Percentiles rank a stretch among this genome's conserved stretches.
These are phyloP conservation scores for Zingel zingel DNA, from an alignment of 2,113 vertebrate genomes.

Conservation along the genomic window DNA sequence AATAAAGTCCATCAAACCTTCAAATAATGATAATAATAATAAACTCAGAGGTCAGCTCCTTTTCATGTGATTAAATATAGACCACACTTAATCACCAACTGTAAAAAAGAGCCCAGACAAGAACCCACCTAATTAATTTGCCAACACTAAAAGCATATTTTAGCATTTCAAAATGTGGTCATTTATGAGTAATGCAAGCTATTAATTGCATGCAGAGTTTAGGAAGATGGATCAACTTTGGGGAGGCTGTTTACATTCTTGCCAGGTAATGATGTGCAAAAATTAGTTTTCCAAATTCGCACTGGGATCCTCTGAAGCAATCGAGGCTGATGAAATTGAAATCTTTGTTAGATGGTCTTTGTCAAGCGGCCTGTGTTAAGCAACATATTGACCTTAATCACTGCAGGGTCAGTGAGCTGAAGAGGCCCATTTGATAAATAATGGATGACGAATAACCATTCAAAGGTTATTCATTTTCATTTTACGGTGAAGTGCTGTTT, in stretches of 20 bases:
- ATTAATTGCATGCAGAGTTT: slow-evolving; percentile 49
- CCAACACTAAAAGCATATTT: slow-evolving; percentile 46
- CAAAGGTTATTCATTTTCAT: slow-evolving; percentile 81
- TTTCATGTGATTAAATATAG: slow-evolving; percentile 41
- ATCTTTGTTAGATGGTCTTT: slow-evolving; percentile 63
- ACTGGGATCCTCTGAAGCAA: slow-evolving; percentile 64
- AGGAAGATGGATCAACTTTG: slow-evolving; percentile 47
- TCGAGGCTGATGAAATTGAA: slow-evolving; percentile 78
- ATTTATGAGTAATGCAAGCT: slow-evolving; percentile 36
- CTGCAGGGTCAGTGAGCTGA: slow-evolving; percentile 74
- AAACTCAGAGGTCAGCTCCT: slow-evolving; percentile 33
- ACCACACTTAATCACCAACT: slow-evolving; percentile 18
- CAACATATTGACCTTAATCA: slow-evolving; percentile 76
- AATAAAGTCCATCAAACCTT: slow-evolving; percentile 71
- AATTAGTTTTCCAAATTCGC: slow-evolving; percentile 71
- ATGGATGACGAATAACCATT: slow-evolving; percentile 74
- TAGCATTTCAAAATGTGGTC: slow-evolving; percentile 35
- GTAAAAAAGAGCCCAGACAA: slow-evolving; percentile 30
- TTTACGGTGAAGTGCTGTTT: slow-evolving; percentile 72
- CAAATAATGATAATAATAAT: slow-evolving; percentile 62
- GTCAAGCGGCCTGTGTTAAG: slow-evolving; percentile 66
- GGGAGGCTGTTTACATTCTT: slow-evolving; percentile 33
- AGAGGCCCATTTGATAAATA: slow-evolving; percentile 72
- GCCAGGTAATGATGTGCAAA: slow-evolving; percentile 69
- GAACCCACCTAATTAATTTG: slow-evolving; percentile 36